Evolutionary conservation across 2,888 invertebrate species (phyloP), one percentile per base, ranked within the genome.

Genomic region (Apocheima hispidaria): DNA sequence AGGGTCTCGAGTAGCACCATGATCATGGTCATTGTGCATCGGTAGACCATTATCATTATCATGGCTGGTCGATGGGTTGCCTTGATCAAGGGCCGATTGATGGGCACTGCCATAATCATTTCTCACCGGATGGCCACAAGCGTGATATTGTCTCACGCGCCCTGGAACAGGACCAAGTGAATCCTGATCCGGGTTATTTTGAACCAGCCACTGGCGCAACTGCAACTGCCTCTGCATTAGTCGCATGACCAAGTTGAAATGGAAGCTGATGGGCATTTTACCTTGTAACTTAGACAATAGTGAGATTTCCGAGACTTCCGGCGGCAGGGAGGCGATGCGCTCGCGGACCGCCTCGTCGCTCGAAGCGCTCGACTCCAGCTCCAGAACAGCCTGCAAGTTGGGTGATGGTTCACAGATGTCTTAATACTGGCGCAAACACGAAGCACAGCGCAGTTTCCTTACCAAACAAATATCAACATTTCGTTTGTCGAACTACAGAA

Each of bases 321-420:
- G 96, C 0, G 99, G 99, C 53, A 99, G 93, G 60, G 97, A 97
- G 0, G 99, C 98, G 72, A 99, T 99, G 81, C 96, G 95, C 84
- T 99, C 98, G 69, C 99, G 93, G 1, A 98, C 97, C 0, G 95
- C 95, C 66, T 98, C 99, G 93, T 99, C 99, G 75, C 98, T 97
- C 0, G 99, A 99, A 1, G 99, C 98, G 61, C 98, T 97, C 78
- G 97, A 98, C 86, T 99, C 99, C 75, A 99, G 92, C 73, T 97
- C 97, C 86, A 96, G 93, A 57, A 96, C 92, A 1, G 95, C 95
- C 90, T 93, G 87, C 4, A 86, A 86, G 23, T 52, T 58, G 55
- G 26, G 54, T 14, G 7, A 30, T 41, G 53, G n/a, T 62, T 51
- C 28, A 26, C 18, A n/a, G n/a, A 20, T 20, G 26, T 16, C 18